Percentiles rank a stretch among this genome's conserved stretches.
Conservation (phyloP, 2,888 invertebrate genomes). For the Osmoderma eremita region DNA sequence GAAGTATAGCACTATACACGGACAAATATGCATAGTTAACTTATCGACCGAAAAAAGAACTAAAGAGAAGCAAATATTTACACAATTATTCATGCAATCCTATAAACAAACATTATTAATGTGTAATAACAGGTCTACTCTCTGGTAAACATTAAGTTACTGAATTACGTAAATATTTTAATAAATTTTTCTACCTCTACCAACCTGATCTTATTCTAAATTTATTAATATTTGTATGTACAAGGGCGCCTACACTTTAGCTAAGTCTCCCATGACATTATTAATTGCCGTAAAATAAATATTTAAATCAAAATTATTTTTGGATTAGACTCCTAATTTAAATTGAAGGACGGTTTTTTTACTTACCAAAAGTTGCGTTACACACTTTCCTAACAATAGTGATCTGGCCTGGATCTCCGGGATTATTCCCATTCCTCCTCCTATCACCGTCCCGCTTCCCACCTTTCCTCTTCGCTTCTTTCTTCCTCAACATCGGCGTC, state of each 20-base stretch:
- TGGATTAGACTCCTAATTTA: too few relatives aligned
- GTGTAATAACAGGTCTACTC: slow-evolving; percentile 20
- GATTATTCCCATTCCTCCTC: slow-evolving; percentile 42
- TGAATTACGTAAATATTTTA: slow-evolving; percentile 26
- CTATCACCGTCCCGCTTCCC: slow-evolving; percentile 52
- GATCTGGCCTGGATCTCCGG: slow-evolving; percentile 23
- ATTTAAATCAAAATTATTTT: too few relatives aligned
- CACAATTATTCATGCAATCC: slow-evolving; percentile 32
- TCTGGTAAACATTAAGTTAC: slow-evolving; percentile 11
- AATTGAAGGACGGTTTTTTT: neutral
- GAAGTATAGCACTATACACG: neutral
- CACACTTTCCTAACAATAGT: slow-evolving; percentile 53
- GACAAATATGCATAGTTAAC: slow-evolving; percentile 9
- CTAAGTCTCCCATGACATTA: too few relatives aligned
- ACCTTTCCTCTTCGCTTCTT: slow-evolving; percentile 53
- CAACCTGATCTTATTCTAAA: neutral
- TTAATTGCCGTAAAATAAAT: too few relatives aligned
- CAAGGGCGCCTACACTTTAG: too few relatives aligned
- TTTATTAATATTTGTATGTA: slow-evolving; percentile 9
- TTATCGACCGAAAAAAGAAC: neutral
- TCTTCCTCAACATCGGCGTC: slow-evolving; percentile 64
- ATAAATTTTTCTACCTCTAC: neutral
- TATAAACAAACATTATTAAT: slow-evolving; percentile 35
- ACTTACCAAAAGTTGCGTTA: slow-evolving; percentile 59
- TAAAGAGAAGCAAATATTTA: slow-evolving; percentile 24